Percentiles rank a stretch among this genome's conserved stretches.
phyloP scores from a whole-genome alignment of 2,113 vertebrate species.

The Pipa parva region DNA sequence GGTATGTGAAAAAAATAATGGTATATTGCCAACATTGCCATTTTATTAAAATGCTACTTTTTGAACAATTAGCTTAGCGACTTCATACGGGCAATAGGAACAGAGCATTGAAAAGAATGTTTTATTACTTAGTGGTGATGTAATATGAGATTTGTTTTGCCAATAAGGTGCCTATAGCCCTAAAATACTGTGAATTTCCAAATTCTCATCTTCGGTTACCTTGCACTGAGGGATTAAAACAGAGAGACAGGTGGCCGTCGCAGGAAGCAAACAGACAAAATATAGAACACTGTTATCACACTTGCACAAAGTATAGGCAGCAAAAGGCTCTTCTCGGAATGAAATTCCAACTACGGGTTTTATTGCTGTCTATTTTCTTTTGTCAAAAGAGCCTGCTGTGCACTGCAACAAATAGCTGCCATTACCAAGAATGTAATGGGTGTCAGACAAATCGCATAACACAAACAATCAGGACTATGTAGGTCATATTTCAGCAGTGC shows the following conservation, averaged over 20 bases:
- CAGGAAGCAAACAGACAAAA: conserved; percentile 91
- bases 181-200: too few relatives aligned
- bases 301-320: conserved; percentile 88
- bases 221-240: conserved; percentile 84
- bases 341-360: conserved; percentile 80
- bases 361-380: conserved; percentile 82
- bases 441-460: conserved; percentile 82
- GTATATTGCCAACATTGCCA: too few relatives aligned
- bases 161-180: too few relatives aligned
- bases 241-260: conserved; percentile 92
- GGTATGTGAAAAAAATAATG: too few relatives aligned
- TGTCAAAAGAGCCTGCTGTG: conserved; percentile 78
- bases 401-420: conserved; percentile 89
- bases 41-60: too few relatives aligned
- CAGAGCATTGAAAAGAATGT: too few relatives aligned
- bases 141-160: too few relatives aligned
- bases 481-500: conserved; percentile 79
- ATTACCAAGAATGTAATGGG: conserved; percentile 85
- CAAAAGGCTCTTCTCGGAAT: conserved; percentile 67
- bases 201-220: too few relatives aligned
- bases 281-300: conserved; percentile 96
- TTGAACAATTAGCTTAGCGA: too few relatives aligned
- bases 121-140: too few relatives aligned
- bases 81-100: too few relatives aligned
- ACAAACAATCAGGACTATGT: conserved; percentile 76